Evolutionary conservation across 2,888 invertebrate genomes (phyloP), one percentile per base, ranked within the genome.

Genomic region (Hyles lineata): DNA sequence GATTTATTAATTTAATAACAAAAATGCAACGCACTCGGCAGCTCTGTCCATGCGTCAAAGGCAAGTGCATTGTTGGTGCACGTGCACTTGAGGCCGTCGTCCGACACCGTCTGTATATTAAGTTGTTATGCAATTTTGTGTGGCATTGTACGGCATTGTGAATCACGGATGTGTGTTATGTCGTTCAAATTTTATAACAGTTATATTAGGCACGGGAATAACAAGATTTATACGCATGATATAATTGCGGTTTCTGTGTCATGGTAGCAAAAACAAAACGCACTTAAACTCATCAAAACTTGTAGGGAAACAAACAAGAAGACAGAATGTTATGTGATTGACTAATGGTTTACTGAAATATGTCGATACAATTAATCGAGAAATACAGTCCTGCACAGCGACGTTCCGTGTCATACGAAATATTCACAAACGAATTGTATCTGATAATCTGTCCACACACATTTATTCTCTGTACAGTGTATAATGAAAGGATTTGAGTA

Each of bases 391-490:
- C 11, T 15, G 6, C 60, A 17, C 25, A 25, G 1, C 6, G 60
- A 17, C 62, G 19, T 67, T 67, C 2, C 5, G 43, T 67, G 63
- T 43, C 21, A 67, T 67, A 43, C 43, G 43, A 76, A 79, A 77
- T 70, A 75, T 78, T 78, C 5, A 63, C 43, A 67, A 67, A 43
- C 35, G 43, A 50, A 43, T 67, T 50, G 43, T 67, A 63, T 43
- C n/a, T 63, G 23, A 67, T 67, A 23, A 76, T 80, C 82, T 83
- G 83, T 84, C 83, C 82, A 81, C 77, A 77, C 21, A 50, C 23
- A 63, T 78, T 80, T 32, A 11, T 43, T 79, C 81, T 82, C 82
- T 90, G 88, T 90, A 91, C 89, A 91, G 88, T 90, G 88, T 90
- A 88, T 80, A 83, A 85, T 87, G 78, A 86, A 80, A 85, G 84